Base-by-base conservation (phyloP, 1,140 invertebrate genomes). In the Anastrepha obliqua region DNA sequence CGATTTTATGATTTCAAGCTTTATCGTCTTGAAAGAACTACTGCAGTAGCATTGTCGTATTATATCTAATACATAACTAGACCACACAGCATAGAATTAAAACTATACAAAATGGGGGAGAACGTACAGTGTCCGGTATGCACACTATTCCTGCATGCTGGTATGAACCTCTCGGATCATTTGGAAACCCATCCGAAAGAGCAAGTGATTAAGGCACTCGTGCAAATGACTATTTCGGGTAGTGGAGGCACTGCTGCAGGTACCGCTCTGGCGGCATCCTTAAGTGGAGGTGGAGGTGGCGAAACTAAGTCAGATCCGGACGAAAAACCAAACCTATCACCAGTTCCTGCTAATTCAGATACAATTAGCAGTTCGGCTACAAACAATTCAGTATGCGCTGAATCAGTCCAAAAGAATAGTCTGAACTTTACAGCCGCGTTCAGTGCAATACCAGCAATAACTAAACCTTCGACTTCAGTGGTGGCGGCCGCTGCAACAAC, bases 161-260 rank as follows among this genome's bases (percentile, higher is more conserved):
- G 97, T 55, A 97, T 97, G 93, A 96, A 96, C 86, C 93, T 97
- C 88, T 96, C 97, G 90, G 95, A 95, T 88, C 97, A 97, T 93
- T 94, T 98, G 91, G 95, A 97, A 90, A 97, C 96, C 8, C 97
- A 97, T 94, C 97, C 97, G 42, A 97, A 97, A 92, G 97, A 97
- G 90, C 96, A 97, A 92, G 96, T 98, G 47, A 97, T 97, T 89
- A 96, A 96, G 91, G 97, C 97, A n/a, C 93, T 97, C 70, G 95
- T 96, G 55, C 94, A 95, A 89, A 90, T 94, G 90, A 91, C 92
- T 58, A 92, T 93, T 59, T 78, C 87, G 3, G 87, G 81, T n/a
- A 85, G 86, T 58, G 44, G 29, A n/a, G 85, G 87, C 20, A 74
- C 42, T 20, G 70, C 59, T 29, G 67, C 60, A 1, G 65, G 70